phyloP scores from a whole-genome alignment of 2,113 vertebrate species.

The Mionectes macconnelli region DNA sequence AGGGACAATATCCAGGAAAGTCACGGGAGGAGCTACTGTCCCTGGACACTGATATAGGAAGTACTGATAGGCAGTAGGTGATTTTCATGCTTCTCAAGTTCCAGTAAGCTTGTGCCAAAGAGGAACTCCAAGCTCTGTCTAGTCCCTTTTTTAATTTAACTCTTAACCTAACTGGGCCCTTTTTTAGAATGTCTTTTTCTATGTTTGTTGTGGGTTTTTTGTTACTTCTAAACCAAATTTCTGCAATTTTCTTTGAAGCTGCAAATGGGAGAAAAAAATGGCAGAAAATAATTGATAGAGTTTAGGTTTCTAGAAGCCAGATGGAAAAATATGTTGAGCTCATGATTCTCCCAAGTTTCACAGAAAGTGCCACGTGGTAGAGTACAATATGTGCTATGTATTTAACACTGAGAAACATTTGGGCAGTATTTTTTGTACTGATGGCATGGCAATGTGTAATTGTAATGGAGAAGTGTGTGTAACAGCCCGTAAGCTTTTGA shows the following conservation, averaged over 20 bases:
- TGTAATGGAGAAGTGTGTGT: neutral
- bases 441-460: neutral
- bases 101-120: neutral
- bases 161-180: neutral
- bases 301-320: neutral
- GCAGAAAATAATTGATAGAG: neutral
- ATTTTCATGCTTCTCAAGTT: neutral
- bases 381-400: neutral
- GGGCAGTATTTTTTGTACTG: constrained; percentile 20
- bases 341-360: neutral
- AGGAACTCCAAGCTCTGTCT: neutral
- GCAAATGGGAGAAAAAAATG: neutral
- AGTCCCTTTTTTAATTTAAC: neutral
- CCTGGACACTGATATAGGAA: neutral
- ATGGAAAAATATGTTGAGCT: neutral
- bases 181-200: neutral
- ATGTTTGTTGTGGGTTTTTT: neutral
- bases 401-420: constrained; percentile 9
- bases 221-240: neutral
- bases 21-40: neutral
- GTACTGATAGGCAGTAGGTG: neutral
- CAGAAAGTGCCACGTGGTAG: neutral
- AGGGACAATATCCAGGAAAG: neutral
- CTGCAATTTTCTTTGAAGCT: neutral
- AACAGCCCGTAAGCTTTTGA: neutral